phyloP scores from a whole-genome alignment of 2,113 vertebrate genomes.

The Brienomyrus longianalis region DNA sequence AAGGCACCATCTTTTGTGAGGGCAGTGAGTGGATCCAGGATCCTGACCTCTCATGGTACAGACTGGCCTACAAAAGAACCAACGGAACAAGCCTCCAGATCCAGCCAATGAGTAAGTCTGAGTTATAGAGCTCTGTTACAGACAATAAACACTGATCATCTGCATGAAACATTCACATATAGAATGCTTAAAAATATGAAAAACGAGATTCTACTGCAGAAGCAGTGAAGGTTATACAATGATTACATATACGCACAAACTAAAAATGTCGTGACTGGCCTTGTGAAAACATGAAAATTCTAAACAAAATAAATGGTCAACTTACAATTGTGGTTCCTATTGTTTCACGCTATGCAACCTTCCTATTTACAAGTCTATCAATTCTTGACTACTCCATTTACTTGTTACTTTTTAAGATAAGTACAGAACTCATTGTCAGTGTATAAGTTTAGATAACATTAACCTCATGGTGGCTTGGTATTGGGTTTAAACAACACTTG shows the following conservation, averaged over 20 bases:
- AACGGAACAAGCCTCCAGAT: slow-evolving; percentile 35
- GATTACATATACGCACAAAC: background rate
- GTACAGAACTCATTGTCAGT: background rate
- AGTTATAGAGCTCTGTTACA: background rate
- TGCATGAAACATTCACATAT: background rate
- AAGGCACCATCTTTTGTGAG: slow-evolving; percentile 70
- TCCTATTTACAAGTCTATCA: background rate
- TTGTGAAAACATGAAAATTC: background rate
- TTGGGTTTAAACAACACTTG: background rate
- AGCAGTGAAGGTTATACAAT: background rate
- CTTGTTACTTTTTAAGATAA: background rate
- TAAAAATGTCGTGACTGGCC: background rate
- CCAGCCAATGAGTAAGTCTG: slow-evolving; percentile 45
- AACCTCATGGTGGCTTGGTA: background rate
- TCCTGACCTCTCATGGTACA: slow-evolving; percentile 72
- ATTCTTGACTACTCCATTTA: background rate
- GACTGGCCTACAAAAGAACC: slow-evolving; percentile 59
- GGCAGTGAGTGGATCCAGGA: slow-evolving; percentile 83
- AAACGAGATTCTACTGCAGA: background rate
- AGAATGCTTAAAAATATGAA: background rate
- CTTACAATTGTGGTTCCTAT: background rate
- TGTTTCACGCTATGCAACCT: background rate
- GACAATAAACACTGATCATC: too few species aligned
- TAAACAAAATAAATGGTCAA: background rate
- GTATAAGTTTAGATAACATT: background rate